phyloP scores from a whole-genome alignment of 2,797 vertebrate genomes.

The Hyperoplus immaculatus region DNA sequence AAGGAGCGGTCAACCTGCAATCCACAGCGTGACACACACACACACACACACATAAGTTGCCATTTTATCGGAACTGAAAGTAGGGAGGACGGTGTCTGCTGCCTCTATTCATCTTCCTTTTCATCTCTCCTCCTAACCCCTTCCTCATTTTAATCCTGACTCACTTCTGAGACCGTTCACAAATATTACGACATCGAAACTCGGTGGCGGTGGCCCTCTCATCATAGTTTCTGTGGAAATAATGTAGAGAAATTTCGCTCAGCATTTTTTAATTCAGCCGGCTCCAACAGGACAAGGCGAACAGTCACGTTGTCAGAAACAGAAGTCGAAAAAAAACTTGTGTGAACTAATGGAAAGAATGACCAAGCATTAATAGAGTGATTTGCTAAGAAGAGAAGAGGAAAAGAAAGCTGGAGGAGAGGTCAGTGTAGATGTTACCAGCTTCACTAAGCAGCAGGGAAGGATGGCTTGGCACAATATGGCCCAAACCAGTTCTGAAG shows the following conservation, averaged over 20 bases:
- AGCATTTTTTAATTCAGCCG: conserved; percentile 61
- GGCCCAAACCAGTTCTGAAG: conserved; percentile 56
- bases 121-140: conserved; percentile 68
- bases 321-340: conserved; percentile 58
- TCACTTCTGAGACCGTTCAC: conserved; percentile 71
- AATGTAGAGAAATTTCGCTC: conserved; percentile 64
- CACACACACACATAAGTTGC: not conserved
- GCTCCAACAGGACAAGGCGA: conserved; percentile 48
- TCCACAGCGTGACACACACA: conserved; percentile 46
- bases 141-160: conserved; percentile 86
- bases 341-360: conserved; percentile 81
- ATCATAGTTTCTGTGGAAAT: conserved; percentile 80
- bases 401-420: conserved; percentile 49
- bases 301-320: conserved; percentile 64
- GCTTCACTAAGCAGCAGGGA: conserved; percentile 67
- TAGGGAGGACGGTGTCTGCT: conserved; percentile 48
- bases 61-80: conserved; percentile 70
- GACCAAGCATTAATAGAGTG: conserved; percentile 74
- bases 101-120: conserved; percentile 63
- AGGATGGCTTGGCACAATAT: conserved; percentile 46
- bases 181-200: conserved; percentile 83
- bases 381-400: conserved; percentile 65
- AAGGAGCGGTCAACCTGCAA: conserved; percentile 42
- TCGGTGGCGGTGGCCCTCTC: conserved; percentile 48
- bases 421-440: conserved; percentile 49